These are phyloP conservation scores for Platycercus adscitus DNA, from an alignment of 2,113 vertebrate genomes.

Conservation along the genomic window DNA sequence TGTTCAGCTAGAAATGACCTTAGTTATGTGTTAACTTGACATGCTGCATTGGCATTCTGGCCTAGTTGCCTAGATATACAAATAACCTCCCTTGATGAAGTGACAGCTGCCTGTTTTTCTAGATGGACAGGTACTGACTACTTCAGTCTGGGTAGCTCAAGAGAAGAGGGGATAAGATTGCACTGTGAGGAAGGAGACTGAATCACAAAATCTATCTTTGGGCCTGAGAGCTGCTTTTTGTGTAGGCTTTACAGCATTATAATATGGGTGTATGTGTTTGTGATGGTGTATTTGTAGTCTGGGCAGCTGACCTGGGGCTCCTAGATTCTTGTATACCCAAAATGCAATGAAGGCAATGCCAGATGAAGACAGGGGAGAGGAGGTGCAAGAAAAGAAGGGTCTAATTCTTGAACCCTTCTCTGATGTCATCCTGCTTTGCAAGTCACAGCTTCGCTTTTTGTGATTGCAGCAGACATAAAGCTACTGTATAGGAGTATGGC, in stretches of 20 bases:
- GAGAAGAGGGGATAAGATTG: neutral
- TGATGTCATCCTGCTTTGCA: neutral
- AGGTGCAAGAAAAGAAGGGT: neutral
- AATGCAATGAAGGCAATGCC: neutral
- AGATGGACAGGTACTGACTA: neutral
- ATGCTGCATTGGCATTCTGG: neutral
- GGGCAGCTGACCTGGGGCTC: neutral
- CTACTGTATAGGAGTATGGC: neutral
- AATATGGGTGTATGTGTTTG: neutral
- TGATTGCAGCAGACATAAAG: neutral
- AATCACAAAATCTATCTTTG: neutral
- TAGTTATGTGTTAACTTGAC: neutral
- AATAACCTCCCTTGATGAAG: neutral
- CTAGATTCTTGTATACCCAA: neutral
- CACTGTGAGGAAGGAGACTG: neutral
- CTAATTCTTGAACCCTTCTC: neutral
- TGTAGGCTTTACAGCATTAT: neutral
- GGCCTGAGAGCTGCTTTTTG: neutral
- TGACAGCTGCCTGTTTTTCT: neutral
- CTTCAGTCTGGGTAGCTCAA: neutral
- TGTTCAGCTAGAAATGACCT: conserved; percentile 13
- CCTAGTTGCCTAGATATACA: neutral
- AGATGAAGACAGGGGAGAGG: neutral
- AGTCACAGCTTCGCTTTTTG: neutral
- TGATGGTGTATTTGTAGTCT: neutral